Percentiles rank a stretch among this genome's conserved stretches.
Conservation (phyloP, 2,113 vertebrate genomes). For the Podarcis cretensis region DNA sequence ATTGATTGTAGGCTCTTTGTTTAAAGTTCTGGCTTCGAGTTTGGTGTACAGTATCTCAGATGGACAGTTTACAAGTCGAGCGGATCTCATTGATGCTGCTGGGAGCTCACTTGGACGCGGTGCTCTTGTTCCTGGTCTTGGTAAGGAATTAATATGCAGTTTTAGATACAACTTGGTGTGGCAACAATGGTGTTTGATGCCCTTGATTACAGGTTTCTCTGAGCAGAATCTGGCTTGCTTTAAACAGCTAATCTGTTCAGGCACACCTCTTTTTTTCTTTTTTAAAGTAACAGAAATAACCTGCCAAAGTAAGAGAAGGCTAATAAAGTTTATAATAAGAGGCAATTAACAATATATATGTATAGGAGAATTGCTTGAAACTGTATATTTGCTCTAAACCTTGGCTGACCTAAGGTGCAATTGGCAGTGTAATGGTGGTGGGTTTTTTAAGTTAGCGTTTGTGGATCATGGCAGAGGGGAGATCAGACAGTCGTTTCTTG, state of each 20-base stretch:
- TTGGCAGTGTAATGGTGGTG: neutral
- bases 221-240: neutral
- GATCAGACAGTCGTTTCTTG: neutral
- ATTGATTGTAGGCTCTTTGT: slow-evolving; percentile 30
- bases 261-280: accelerated
- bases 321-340: neutral
- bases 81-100: slow-evolving; percentile 94
- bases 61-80: slow-evolving; percentile 94
- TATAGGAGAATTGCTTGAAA: neutral
- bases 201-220: neutral
- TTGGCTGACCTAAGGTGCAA: neutral
- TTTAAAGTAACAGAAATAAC: neutral
- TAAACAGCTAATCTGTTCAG: neutral
- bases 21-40: slow-evolving; percentile 91
- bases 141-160: slow-evolving; percentile 74
- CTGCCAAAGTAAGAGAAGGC: neutral
- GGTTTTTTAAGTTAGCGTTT: neutral
- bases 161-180: neutral
- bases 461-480: neutral
- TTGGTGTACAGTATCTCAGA: slow-evolving; percentile 94
- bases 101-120: slow-evolving; percentile 95
- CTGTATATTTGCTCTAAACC: neutral
- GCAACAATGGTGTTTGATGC: neutral
- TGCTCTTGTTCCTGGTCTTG: slow-evolving; percentile 94
- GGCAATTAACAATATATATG: neutral